These are phyloP conservation scores for Acrocephalus kingi DNA, from an alignment of 2,113 vertebrate genomes.

Conservation along the genomic window DNA sequence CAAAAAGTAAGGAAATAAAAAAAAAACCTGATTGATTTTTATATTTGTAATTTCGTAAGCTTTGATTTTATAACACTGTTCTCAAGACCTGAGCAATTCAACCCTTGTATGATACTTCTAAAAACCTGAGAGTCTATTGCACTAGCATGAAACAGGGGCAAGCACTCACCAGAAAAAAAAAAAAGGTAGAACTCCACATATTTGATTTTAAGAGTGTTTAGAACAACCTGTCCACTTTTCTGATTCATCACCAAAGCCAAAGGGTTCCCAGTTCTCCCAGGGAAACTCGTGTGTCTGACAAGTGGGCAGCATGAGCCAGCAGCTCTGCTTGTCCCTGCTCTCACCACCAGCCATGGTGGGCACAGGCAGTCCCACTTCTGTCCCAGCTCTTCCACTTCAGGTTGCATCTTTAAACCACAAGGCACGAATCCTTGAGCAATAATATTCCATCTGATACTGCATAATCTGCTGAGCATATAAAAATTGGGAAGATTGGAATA, in stretches of 20 bases:
- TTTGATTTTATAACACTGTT: background rate
- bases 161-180: background rate
- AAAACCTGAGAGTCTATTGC: background rate
- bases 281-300: rapidly evolving
- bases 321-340: background rate
- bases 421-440: background rate
- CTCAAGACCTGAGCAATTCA: background rate
- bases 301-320: background rate
- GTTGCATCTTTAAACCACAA: background rate
- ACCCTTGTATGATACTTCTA: background rate
- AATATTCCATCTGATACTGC: background rate
- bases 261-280: background rate
- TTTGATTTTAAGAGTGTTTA: background rate
- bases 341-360: rapidly evolving
- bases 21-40: background rate
- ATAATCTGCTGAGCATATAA: background rate
- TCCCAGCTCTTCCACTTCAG: background rate
- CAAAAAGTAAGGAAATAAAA: background rate
- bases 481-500: background rate
- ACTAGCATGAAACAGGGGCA: background rate
- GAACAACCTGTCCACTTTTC: background rate
- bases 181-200: background rate
- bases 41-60: background rate
- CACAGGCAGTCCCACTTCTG: background rate
- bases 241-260: background rate